These are phyloP conservation scores for Tenthredo distinguenda DNA, from an alignment of 2,888 invertebrate species.

Conservation along the genomic window DNA sequence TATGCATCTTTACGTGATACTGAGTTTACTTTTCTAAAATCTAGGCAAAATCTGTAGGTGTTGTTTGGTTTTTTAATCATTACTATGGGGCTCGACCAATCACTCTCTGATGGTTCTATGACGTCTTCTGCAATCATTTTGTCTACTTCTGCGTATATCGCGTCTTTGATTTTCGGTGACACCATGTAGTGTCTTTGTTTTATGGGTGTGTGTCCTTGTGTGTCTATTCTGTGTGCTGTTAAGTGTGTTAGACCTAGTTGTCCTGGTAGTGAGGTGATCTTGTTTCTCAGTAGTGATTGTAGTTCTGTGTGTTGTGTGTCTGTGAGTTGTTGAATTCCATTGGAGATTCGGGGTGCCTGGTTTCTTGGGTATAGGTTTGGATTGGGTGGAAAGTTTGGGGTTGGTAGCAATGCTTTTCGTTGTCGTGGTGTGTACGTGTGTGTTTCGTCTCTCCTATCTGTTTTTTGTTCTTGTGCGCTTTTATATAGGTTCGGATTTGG, in stretches of 20 bases:
- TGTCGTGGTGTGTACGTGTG: neutral
- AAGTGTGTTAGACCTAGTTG: neutral
- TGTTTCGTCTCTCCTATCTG: neutral
- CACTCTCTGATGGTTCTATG: slow-evolving; percentile 57
- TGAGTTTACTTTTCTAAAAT: slow-evolving; percentile 57
- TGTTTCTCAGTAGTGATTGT: neutral
- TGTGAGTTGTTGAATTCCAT: neutral
- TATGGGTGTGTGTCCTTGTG: slow-evolving; percentile 49
- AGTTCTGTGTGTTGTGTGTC: slow-evolving; percentile 7
- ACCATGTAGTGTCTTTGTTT: slow-evolving; percentile 49
- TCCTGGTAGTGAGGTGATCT: neutral
- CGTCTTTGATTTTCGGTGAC: slow-evolving; percentile 51
- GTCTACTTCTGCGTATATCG: slow-evolving; percentile 58
- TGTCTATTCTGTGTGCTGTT: slow-evolving; percentile 34
- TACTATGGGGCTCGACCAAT: slow-evolving; percentile 53
- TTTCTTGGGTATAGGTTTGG: neutral
- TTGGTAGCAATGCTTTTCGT: too few species aligned
- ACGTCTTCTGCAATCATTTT: slow-evolving; percentile 38
- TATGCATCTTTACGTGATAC: slow-evolving; percentile 56
- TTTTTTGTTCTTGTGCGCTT: too few species aligned
- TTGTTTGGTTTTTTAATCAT: slow-evolving; percentile 56
- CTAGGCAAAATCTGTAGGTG: slow-evolving; percentile 56
- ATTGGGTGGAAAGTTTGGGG: too few species aligned
- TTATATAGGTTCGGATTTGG: too few species aligned
- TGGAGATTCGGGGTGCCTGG: neutral